Evolutionary conservation across 2,888 invertebrate species (phyloP).

Genomic region (Dasypolia templi): DNA sequence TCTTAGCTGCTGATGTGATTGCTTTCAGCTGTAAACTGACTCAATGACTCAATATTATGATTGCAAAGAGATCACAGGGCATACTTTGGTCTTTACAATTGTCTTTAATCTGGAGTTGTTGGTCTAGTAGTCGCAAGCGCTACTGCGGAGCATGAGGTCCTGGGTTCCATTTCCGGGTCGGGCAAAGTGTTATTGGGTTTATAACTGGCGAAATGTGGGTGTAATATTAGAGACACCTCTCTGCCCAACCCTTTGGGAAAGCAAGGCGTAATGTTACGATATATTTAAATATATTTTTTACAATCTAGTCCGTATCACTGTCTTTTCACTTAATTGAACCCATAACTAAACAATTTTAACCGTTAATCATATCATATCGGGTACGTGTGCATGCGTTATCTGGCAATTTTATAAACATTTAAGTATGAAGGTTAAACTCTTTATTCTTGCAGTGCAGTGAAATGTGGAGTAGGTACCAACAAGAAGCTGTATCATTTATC

Average conservation of each 20-base stretch:
- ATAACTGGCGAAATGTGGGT: no score
- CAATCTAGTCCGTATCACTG: no score
- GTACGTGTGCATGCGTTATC: slow-evolving; percentile 34
- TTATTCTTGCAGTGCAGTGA: slow-evolving; percentile 8
- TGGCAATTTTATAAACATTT: slow-evolving; percentile 40
- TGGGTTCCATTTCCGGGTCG: no score
- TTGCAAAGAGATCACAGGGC: slow-evolving; percentile 23
- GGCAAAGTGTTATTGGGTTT: no score
- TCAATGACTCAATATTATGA: slow-evolving; percentile 48
- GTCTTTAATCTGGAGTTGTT: no score
- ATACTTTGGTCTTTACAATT: background rate
- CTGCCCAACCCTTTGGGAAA: no score
- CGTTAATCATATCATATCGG: background rate
- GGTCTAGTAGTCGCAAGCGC: no score
- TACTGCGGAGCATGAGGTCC: no score
- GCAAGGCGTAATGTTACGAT: no score
- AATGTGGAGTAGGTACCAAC: slow-evolving; percentile 24
- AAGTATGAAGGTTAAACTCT: slow-evolving; percentile 29
- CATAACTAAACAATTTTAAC: slow-evolving; percentile 13
- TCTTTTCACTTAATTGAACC: slow-evolving; percentile 12
- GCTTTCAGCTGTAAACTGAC: background rate
- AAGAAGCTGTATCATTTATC: slow-evolving; percentile 13
- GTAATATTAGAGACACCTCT: no score
- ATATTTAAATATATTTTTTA: no score
- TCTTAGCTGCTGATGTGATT: slow-evolving; percentile 31